Conservation (phyloP, 2,888 invertebrate genomes). For the Platypus cylindrus region DNA sequence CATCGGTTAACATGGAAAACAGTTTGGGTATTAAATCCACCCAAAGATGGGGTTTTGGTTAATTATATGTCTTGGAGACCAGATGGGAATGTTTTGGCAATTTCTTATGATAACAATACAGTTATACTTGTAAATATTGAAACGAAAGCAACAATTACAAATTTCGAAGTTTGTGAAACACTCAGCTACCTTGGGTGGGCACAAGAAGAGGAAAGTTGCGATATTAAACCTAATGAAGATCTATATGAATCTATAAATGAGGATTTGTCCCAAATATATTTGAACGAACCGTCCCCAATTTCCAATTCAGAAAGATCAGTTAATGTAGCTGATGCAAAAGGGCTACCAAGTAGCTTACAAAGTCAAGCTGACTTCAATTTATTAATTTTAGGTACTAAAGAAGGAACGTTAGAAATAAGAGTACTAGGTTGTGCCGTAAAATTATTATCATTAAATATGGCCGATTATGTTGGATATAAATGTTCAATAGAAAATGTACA, state of each 20-base stretch:
- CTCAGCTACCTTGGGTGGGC: constrained; percentile 66
- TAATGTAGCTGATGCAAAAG: constrained; percentile 43
- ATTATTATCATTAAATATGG: constrained; percentile 55
- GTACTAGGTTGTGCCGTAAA: constrained; percentile 80
- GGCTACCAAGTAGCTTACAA: constrained; percentile 44
- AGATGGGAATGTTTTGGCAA: constrained; percentile 78
- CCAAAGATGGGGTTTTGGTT: constrained; percentile 61
- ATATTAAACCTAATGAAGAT: constrained; percentile 19
- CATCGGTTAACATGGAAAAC: constrained; percentile 88
- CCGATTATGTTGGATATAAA: constrained; percentile 39
- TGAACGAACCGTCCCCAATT: constrained; percentile 38
- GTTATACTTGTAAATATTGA: constrained; percentile 28
- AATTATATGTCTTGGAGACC: constrained; percentile 83
- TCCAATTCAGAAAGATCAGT: constrained; percentile 30
- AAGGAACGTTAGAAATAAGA: constrained; percentile 60
- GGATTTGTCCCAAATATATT: constrained; percentile 31
- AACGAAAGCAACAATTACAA: constrained; percentile 8
- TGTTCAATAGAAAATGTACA: constrained; percentile 52
- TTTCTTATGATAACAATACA: constrained; percentile 58
- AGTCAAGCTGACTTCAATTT: constrained; percentile 55
- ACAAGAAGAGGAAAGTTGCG: too few species aligned
- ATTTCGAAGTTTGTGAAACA: constrained; percentile 32
- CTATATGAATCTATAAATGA: constrained; percentile 19
- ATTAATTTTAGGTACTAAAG: constrained; percentile 64
- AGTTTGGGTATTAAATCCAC: constrained; percentile 73